A percentile compares a stretch with the other conserved stretches of the same genome.
phyloP scores from a whole-genome alignment of 2,113 vertebrate genomes.

The Agelaius phoeniceus region DNA sequence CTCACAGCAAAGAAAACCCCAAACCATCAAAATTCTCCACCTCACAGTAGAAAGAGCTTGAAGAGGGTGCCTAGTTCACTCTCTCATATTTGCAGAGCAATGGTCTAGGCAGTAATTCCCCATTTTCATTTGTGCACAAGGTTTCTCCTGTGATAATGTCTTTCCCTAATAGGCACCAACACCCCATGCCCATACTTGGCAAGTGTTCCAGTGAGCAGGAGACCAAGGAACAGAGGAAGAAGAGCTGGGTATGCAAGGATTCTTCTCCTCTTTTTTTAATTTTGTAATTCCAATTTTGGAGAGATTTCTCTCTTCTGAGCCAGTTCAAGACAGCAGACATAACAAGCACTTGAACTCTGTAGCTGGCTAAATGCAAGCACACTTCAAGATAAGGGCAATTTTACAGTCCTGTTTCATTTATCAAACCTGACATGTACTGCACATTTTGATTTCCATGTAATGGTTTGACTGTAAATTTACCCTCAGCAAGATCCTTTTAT shows the following conservation, averaged over 20 bases:
- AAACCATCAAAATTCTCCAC: background rate
- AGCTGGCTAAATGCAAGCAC: background rate
- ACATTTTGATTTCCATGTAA: conserved; percentile 38
- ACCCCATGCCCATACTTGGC: fast-evolving
- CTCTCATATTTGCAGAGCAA: background rate
- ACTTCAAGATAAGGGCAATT: conserved; percentile 14
- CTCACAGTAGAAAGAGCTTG: background rate
- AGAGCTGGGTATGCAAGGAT: background rate
- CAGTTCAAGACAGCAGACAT: background rate
- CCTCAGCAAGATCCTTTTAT: conserved; percentile 51
- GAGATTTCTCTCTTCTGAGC: background rate
- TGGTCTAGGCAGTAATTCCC: background rate
- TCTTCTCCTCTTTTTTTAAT: background rate
- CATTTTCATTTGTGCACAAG: background rate
- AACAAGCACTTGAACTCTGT: background rate
- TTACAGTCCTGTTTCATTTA: conserved; percentile 40
- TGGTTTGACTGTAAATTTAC: conserved; percentile 53
- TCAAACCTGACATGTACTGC: conserved; percentile 23
- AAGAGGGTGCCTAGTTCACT: background rate
- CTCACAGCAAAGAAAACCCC: background rate
- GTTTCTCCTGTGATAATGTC: background rate
- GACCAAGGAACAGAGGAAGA: background rate
- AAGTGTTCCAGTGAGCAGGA: fast-evolving
- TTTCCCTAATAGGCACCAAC: background rate
- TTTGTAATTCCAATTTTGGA: background rate